Evolutionary conservation across 2,113 vertebrate genomes (phyloP).

Genomic region (Daphoenositta chrysoptera): DNA sequence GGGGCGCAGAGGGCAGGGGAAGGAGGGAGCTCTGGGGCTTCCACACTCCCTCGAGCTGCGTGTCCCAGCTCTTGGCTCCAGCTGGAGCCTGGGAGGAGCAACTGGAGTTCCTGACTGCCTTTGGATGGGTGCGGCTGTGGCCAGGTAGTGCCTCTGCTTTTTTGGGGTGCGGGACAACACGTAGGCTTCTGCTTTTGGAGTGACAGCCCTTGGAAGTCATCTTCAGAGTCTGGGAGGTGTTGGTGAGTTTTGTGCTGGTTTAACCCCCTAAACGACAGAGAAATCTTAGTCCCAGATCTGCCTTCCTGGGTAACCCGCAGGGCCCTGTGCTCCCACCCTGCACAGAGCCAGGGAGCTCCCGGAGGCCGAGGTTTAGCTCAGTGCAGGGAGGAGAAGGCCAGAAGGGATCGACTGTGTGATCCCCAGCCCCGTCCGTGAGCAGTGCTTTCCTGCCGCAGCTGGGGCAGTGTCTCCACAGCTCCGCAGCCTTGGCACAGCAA

Average conservation of each 20-base stretch:
- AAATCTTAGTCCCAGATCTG: background rate
- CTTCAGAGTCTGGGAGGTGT: too few relatives aligned
- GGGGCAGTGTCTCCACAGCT: background rate
- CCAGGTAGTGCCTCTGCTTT: background rate
- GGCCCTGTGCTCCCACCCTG: fast-evolving
- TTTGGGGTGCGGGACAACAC: fast-evolving
- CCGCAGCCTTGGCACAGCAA: background rate
- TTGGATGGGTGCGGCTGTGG: background rate
- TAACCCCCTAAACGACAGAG: background rate
- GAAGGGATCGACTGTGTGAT: background rate
- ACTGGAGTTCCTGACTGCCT: background rate
- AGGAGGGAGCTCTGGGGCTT: slow-evolving; percentile 11
- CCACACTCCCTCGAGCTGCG: background rate
- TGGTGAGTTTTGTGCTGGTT: background rate
- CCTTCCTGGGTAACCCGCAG: background rate
- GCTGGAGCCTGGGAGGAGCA: background rate
- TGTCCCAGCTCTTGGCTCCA: background rate
- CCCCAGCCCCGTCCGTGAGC: background rate
- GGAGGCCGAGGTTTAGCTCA: background rate
- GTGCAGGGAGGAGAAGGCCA: background rate
- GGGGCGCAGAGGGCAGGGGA: background rate
- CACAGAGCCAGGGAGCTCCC: fast-evolving
- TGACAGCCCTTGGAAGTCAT: background rate
- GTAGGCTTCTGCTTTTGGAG: fast-evolving
- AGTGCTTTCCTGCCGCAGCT: background rate